Evolutionary conservation across 2,113 vertebrate genomes (phyloP), one percentile per base, ranked within the genome.

Genomic region (Lipophrys pholis): DNA sequence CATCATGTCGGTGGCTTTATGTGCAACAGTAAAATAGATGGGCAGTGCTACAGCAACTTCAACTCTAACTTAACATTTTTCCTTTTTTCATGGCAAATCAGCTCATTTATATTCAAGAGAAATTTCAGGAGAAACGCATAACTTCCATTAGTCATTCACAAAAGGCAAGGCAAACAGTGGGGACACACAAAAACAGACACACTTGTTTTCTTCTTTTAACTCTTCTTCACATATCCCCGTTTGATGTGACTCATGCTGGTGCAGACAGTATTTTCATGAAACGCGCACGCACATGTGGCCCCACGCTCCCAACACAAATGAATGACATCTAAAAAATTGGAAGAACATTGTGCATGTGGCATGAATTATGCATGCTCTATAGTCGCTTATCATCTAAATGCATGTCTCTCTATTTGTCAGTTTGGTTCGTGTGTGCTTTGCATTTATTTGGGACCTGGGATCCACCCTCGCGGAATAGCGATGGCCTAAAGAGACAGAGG

Each of bases 341-440:
- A 53, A 35, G 38, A 75, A 64, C 40, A 51, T 43, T 60, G 56
- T 1, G 50, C 53, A 71, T n/a, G 55, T 65, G 70, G 50, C 69
- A 84, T 88, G 68, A 85, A 84, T 88, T 85, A 90, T 88, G 62
- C 63, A 90, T 80, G 77, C 41, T 64, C 60, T 66, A 52, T 73
- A 72, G 71, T 71, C 52, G 61, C 56, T 81, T 80, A 70, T 86
- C 78, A 74, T 83, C 83, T 77, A 80, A 83, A 78, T 82, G 70
- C 78, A 61, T 62, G 73, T 88, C 69, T 81, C 36, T 71, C 66
- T 64, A 70, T 80, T 82, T 81, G 74, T 78, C 84, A 74, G 69
- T 70, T 78, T 70, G 74, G 41, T 54, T 58, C 63, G 53, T 80
- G 61, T 84, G 78, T 73, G 72, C 63, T 68, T 75, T 62, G 71